phyloP scores from a whole-genome alignment of 2,797 vertebrate species.

The Lycodopsis pacificus region DNA sequence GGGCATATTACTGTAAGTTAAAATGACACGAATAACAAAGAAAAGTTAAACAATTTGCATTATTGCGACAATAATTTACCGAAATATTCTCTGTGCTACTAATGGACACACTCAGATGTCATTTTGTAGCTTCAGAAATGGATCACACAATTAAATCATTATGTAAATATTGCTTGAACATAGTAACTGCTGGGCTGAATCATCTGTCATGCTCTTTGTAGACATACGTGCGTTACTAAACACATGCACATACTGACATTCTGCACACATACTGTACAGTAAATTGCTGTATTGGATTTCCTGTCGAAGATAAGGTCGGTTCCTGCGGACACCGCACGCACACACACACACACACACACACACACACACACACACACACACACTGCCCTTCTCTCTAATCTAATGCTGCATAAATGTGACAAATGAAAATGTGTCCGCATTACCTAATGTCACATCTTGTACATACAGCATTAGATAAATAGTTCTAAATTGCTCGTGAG shows the following conservation, averaged over 20 bases:
- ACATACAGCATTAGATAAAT: slow-evolving; percentile 48
- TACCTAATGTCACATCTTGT: slow-evolving; percentile 58
- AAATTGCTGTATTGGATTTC: slow-evolving; percentile 59
- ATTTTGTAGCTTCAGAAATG: slow-evolving; percentile 12
- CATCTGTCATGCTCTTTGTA: slow-evolving; percentile 22
- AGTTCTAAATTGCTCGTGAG: slow-evolving; percentile 29
- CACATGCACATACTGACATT: slow-evolving; percentile 16
- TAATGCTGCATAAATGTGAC: slow-evolving; percentile 70
- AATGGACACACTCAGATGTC: background rate
- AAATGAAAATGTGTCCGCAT: slow-evolving; percentile 48
- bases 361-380: slow-evolving; percentile 27
- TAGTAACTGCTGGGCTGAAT: slow-evolving; percentile 4
- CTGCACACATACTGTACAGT: slow-evolving; percentile 26
- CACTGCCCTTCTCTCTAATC: slow-evolving; percentile 46
- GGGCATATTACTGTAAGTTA: background rate
- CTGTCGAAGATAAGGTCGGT: slow-evolving; percentile 49
- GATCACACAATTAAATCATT: background rate
- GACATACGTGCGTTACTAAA: slow-evolving; percentile 20
- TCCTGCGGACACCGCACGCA: slow-evolving; percentile 23
- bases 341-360: slow-evolving; percentile 31
- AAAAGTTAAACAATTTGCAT: background rate
- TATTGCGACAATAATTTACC: background rate
- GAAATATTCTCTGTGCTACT: background rate
- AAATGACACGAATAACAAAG: slow-evolving; percentile 6
- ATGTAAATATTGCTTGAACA: slow-evolving; percentile 22